Percentiles rank a stretch among this genome's conserved stretches.
Conservation (phyloP, 2,888 invertebrate genomes). For the Philaethria dido region DNA sequence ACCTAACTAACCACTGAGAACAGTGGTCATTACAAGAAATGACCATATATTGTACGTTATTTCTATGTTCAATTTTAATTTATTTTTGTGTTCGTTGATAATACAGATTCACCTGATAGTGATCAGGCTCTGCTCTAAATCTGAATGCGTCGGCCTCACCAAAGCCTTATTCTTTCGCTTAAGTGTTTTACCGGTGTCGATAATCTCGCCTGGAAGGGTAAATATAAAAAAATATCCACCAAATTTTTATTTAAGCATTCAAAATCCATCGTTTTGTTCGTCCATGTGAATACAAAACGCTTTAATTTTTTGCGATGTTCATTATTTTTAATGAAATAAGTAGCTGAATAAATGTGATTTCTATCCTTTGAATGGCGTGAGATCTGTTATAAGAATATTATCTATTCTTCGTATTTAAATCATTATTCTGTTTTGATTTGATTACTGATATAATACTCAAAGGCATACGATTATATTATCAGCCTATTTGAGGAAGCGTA, state of each 20-base stretch:
- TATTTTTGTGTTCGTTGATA: not conserved
- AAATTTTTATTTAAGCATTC: conserved; percentile 4
- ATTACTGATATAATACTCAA: conserved; percentile 17
- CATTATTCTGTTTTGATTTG: conserved; percentile 2
- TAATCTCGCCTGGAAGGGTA: conserved; percentile 63
- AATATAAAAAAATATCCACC: conserved; percentile 40
- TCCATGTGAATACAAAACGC: conserved; percentile 30
- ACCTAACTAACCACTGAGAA: not conserved
- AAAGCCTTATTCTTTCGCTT: conserved; percentile 49
- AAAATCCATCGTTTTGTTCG: conserved; percentile 5
- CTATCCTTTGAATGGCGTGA: conserved; percentile 40
- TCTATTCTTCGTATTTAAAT: not conserved
- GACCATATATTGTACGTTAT: not conserved
- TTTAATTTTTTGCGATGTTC: conserved; percentile 42
- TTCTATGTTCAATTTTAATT: not conserved
- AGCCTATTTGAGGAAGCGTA: not conserved
- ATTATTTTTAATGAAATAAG: conserved; percentile 62
- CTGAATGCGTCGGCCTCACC: conserved; percentile 50
- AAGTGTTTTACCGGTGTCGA: conserved; percentile 66
- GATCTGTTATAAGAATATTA: conserved; percentile 26
- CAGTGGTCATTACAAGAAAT: not conserved
- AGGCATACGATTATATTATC: not conserved
- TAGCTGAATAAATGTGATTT: conserved; percentile 57
- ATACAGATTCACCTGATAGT: conserved; percentile 1
- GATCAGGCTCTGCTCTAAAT: conserved; percentile 59